A percentile compares a stretch with the other conserved stretches of the same genome.
These are phyloP conservation scores for Notothenia rossii DNA, from an alignment of 2,113 vertebrate species.

Conservation along the genomic window DNA sequence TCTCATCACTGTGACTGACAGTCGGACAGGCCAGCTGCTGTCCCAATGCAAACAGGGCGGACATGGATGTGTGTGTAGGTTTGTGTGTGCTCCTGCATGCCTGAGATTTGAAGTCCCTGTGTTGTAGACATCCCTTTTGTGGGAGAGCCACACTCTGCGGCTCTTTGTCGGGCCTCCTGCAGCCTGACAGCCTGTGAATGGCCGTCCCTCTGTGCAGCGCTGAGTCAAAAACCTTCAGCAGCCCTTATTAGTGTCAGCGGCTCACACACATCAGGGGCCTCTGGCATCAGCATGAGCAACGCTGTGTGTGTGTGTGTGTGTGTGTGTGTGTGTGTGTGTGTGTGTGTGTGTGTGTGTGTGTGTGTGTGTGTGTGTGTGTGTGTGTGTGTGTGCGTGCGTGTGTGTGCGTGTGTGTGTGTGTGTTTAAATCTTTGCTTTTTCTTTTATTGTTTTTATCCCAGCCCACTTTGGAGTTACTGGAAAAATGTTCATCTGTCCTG, in stretches of 20 bases:
- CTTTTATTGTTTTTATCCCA: conserved; percentile 34
- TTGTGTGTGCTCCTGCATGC: conserved; percentile 61
- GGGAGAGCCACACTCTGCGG: conserved; percentile 68
- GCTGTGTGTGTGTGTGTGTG: too few species aligned
- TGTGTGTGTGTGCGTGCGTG: too few species aligned
- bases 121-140: conserved; percentile 75
- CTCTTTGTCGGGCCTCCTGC: conserved; percentile 74
- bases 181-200: conserved; percentile 81
- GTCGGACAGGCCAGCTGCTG: conserved; percentile 73
- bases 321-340: too few species aligned
- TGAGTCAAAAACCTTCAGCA: conserved; percentile 76
- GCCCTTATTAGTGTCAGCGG: conserved; percentile 82
- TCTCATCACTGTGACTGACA: conserved; percentile 74
- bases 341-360: too few species aligned
- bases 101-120: conserved; percentile 74
- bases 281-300: conserved; percentile 18
- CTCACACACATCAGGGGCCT: conserved; percentile 65
- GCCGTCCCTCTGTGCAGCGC: conserved; percentile 76
- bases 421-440: conserved; percentile 40
- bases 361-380: too few species aligned
- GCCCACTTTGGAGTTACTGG: conserved; percentile 25
- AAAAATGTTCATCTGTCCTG: conserved; percentile 33
- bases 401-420: background rate
- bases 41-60: conserved; percentile 63
- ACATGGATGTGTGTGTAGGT: conserved; percentile 50